A percentile compares a stretch with the other conserved stretches of the same genome.
phyloP scores from a whole-genome alignment of 1,140 invertebrate species.

The Pseudoatta argentina region DNA sequence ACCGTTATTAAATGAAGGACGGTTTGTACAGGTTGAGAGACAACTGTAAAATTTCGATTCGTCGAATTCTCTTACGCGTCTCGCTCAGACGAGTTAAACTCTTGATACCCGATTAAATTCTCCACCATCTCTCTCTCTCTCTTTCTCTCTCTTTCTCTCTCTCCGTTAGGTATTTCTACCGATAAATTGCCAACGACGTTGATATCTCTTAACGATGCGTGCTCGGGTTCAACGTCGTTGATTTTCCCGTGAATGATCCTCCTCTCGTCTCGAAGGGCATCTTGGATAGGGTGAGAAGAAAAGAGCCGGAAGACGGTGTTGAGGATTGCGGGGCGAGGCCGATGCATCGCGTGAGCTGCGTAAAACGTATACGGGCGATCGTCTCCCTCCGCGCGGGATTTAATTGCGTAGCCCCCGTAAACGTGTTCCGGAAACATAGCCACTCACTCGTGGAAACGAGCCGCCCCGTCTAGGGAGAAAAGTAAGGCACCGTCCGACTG shows the following conservation, averaged over 20 bases:
- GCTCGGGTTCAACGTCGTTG: slow-evolving; percentile 43
- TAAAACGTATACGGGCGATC: slow-evolving; percentile 58
- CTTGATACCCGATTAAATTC: slow-evolving; percentile 33
- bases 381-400: slow-evolving; percentile 43
- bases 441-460: slow-evolving; percentile 62
- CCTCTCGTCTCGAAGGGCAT: slow-evolving; percentile 20
- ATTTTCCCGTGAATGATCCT: slow-evolving; percentile 65
- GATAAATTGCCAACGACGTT: slow-evolving; percentile 55
- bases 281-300: neutral
- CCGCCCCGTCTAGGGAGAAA: slow-evolving; percentile 22
- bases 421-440: slow-evolving; percentile 68
- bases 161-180: neutral
- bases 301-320: neutral
- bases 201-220: slow-evolving; percentile 42
- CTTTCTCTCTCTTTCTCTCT: no score
- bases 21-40: neutral
- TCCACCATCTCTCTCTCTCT: neutral
- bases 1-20: neutral
- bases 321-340: neutral
- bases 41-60: neutral
- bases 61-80: neutral
- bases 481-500: slow-evolving; percentile 39
- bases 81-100: neutral
- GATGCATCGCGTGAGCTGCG: slow-evolving; percentile 66
- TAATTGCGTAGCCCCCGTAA: slow-evolving; percentile 57